These are phyloP conservation scores for Pseudococcus longispinus DNA, from an alignment of 2,888 invertebrate species.

Conservation along the genomic window DNA sequence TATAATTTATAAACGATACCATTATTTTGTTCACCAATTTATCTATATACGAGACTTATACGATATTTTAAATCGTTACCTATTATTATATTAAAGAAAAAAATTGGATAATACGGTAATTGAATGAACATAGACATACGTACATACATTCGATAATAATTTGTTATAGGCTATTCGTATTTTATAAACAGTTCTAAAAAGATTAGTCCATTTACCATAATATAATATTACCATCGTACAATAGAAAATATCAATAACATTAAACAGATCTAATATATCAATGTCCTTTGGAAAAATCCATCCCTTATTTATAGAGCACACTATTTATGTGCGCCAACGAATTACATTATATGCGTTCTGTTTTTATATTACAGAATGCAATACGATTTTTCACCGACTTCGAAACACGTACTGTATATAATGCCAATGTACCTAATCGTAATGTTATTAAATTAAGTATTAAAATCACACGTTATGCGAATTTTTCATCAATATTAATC, in stretches of 20 bases:
- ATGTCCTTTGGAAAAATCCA: slow-evolving; percentile 35
- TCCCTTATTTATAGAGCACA: slow-evolving; percentile 44
- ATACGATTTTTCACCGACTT: slow-evolving; percentile 36
- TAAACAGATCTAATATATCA: slow-evolving; percentile 53
- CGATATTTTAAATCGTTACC: too few species aligned
- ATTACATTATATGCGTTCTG: slow-evolving; percentile 46
- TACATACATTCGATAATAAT: neutral
- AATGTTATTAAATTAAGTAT: neutral
- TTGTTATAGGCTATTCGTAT: slow-evolving; percentile 11
- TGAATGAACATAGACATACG: neutral
- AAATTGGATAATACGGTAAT: neutral
- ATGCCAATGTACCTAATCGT: neutral
- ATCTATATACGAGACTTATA: neutral
- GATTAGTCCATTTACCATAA: slow-evolving; percentile 43
- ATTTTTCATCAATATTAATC: neutral
- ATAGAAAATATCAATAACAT: slow-evolving; percentile 53
- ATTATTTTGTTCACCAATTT: neutral
- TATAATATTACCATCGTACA: slow-evolving; percentile 33
- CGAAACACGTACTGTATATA: neutral
- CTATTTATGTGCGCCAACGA: slow-evolving; percentile 19
- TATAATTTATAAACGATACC: neutral
- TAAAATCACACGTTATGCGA: neutral
- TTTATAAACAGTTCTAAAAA: slow-evolving; percentile 21
- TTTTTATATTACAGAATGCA: slow-evolving; percentile 20
- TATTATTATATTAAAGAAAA: neutral